Base-by-base conservation (phyloP, 53 echinoderm and acorn worm species). In the Zoroaster sp. region DNA sequence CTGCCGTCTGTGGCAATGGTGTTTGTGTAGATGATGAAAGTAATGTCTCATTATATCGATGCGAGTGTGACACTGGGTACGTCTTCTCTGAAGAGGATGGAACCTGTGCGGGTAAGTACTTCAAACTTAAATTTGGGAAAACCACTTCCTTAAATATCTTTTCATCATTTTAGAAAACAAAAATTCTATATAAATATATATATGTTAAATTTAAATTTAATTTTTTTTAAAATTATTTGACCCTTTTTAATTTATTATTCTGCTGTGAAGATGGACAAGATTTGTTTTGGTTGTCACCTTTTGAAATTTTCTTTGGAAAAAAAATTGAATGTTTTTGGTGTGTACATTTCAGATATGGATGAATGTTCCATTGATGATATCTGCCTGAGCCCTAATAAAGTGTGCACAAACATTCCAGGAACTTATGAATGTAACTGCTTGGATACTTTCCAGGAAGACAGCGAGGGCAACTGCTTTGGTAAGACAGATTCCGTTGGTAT, bases 381-480 rank as follows among this genome's bases (percentile, higher is more conserved):
- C 73, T 97, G 97, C 71, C 87, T 75, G 0, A 91, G 85, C 14
- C 80, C 78, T 11, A 88, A 75, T 11, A 88, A 72, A 36, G 74
- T 65, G 40, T 97, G 97, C 73, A 20, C 65, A 39, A 97, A 97
- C 66, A 74, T 83, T 42, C 95, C 95, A 0, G 95, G 97, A 31
- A 97, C 95, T 2, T 97, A 95, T 59, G 95, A 93, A 65, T 97
- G 97, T 43, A 41, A 73, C 66, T 97, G 97, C 42, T 28, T 70
- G 20, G 92, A 93, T 5, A 93, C 93, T 25, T 95, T 87, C 70
- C 55, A 78, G 30, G 30, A 83, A 35, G 95, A 95, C 49, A 87
- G 49, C 12, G 47, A 69, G 21, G 91, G 89, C 66, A 83, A 82
- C 74, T 93, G 91, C 65, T 72, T 91, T 45, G 90, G 93, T 89